Base-by-base conservation (phyloP, 2,797 vertebrate species). In the Harpagifer antarcticus region DNA sequence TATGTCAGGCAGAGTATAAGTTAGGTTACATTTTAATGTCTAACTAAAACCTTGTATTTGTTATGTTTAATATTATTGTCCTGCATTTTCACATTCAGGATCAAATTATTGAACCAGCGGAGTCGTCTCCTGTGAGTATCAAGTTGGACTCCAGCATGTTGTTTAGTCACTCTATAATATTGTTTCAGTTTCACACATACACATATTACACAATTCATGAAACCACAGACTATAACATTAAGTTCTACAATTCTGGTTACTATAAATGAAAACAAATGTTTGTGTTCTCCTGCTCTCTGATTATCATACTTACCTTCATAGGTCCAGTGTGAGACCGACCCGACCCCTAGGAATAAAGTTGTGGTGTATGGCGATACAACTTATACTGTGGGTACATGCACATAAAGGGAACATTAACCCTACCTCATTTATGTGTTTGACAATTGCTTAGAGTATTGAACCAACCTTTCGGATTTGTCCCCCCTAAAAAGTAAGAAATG, bases 241-340 rank as follows among this genome's bases (percentile, higher is more conserved):
- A 70, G n/a, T 8, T 0, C 19, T 13, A 3, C 20, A 20, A 44
- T 59, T 10, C 14, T 40, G n/a, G 6, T 47, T 64, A 37, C 56
- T 47, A 15, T 3, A 31, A n/a, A 43, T 66, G 5, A 40, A 13
- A 3, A 17, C 33, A 52, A 45, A 54, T 17, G 40, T 23, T 37
- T 31, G 9, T 33, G 9, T 16, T 42, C 3, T 56, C 14, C 2
- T 31, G 7, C 9, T 54, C 6, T 54, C 12, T 45, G 4, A 20
- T 59, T 52, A 15, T 61, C 5, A 3, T 23, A 1, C 16, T 16
- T 58, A 10, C 16, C 6, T 40, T 14, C n/a, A 0, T 27, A 82
- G 83, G 19, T 59, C 7, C 75, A 73, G 9, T 75, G 63, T 20
- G 56, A 52, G 9, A 43, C 27, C 2, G 8, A 82, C 20, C 16